Evolutionary conservation across 2,888 invertebrate genomes (phyloP).

Genomic region (Diachrysia chrysitis): DNA sequence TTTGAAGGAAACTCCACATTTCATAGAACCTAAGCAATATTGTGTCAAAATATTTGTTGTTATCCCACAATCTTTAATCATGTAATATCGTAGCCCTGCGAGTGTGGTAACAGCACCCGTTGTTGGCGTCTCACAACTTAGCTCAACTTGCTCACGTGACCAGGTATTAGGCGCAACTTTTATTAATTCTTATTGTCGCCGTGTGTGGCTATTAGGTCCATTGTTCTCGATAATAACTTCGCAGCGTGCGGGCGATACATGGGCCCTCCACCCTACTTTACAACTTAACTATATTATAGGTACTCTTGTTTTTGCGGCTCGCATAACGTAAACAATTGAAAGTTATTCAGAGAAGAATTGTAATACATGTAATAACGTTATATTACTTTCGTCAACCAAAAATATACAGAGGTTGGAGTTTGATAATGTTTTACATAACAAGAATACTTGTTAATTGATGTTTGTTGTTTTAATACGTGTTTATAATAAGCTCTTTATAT

Average conservation of each 20-base stretch:
- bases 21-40: not conserved
- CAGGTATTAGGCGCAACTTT: slow-evolving; percentile 55
- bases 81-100: slow-evolving; percentile 23
- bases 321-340: slow-evolving; percentile 19
- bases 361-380: not conserved
- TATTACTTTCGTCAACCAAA: not conserved
- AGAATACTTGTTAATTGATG: not conserved
- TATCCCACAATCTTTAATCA: too few species aligned
- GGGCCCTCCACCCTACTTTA: slow-evolving; percentile 14
- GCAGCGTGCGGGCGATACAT: slow-evolving; percentile 18
- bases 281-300: slow-evolving; percentile 6
- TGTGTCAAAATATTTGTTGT: too few species aligned
- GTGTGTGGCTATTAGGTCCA: slow-evolving; percentile 33
- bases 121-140: slow-evolving; percentile 27
- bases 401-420: not conserved
- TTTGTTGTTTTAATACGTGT: too few species aligned
- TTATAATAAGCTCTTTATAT: too few species aligned
- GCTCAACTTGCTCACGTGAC: slow-evolving; percentile 31
- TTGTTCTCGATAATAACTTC: slow-evolving; percentile 41
- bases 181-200: slow-evolving; percentile 54
- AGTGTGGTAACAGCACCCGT: slow-evolving; percentile 16
- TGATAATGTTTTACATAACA: not conserved
- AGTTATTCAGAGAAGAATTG: slow-evolving; percentile 11
- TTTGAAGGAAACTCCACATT: not conserved
- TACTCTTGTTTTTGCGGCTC: slow-evolving; percentile 10